Conservation (phyloP, 2,797 vertebrate species). For the Typhlichthys subterraneus region DNA sequence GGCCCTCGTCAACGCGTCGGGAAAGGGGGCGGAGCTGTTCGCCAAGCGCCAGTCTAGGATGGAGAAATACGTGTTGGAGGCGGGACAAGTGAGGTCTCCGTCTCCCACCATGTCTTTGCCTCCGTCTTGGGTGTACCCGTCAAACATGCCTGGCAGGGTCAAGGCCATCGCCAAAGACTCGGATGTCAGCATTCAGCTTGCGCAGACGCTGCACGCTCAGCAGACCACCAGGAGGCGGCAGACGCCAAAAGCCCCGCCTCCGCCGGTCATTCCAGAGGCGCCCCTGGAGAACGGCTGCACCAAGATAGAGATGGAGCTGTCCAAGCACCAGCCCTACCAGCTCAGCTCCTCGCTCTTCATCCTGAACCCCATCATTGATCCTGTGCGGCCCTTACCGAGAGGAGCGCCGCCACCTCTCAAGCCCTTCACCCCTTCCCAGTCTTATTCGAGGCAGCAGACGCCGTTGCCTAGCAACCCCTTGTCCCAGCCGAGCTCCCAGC, state of each 20-base stretch:
- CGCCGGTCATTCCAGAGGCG: slow-evolving; percentile 61
- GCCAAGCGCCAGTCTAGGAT: slow-evolving; percentile 93
- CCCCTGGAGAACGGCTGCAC: slow-evolving; percentile 84
- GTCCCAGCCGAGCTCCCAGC: slow-evolving; percentile 67
- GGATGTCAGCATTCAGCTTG: slow-evolving; percentile 80
- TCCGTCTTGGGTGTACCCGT: slow-evolving; percentile 92
- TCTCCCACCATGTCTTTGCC: slow-evolving; percentile 96
- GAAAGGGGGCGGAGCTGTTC: slow-evolving; percentile 95
- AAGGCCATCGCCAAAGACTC: slow-evolving; percentile 84
- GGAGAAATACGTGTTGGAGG: slow-evolving; percentile 91
- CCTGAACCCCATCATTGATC: slow-evolving; percentile 86
- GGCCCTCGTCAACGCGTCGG: slow-evolving; percentile 86
- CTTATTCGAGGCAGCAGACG: slow-evolving; percentile 77
- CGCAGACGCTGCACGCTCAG: slow-evolving; percentile 76
- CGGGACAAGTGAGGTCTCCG: slow-evolving; percentile 79
- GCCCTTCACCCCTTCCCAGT: slow-evolving; percentile 65
- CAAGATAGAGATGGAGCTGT: slow-evolving; percentile 87
- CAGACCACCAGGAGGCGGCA: slow-evolving; percentile 76
- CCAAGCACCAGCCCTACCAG: slow-evolving; percentile 89
- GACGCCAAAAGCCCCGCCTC: slow-evolving; percentile 44
- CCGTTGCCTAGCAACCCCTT: slow-evolving; percentile 77
- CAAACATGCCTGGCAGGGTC: slow-evolving; percentile 82
- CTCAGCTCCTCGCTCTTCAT: slow-evolving; percentile 90
- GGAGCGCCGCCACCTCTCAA: slow-evolving; percentile 83
- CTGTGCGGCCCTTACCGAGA: slow-evolving; percentile 77